These are phyloP conservation scores for Rhimphoctona megacephalus DNA, from an alignment of 2,888 invertebrate genomes.

Conservation along the genomic window DNA sequence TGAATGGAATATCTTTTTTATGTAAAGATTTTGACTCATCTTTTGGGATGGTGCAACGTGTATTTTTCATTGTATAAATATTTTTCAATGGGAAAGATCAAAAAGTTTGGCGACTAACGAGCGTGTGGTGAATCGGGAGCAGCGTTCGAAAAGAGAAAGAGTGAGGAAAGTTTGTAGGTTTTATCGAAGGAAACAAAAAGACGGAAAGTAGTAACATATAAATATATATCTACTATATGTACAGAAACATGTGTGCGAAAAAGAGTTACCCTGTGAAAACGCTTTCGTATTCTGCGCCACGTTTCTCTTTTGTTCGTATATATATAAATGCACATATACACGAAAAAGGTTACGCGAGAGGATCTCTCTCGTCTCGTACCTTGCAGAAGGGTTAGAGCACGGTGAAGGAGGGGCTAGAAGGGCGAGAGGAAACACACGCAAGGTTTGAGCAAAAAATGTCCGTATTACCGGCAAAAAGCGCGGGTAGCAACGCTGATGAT, in stretches of 20 bases:
- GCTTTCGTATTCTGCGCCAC: constrained; percentile 68
- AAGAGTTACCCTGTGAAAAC: constrained; percentile 37
- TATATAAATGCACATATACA: constrained; percentile 34
- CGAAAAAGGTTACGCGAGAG: constrained; percentile 64
- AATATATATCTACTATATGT: background rate
- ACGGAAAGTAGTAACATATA: too few relatives aligned
- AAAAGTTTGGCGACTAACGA: constrained; percentile 41
- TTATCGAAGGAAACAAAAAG: too few relatives aligned
- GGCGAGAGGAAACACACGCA: constrained; percentile 45
- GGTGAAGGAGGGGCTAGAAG: background rate
- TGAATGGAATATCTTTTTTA: too few relatives aligned
- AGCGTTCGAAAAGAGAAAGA: background rate
- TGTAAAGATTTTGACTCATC: too few relatives aligned
- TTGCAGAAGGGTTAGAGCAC: background rate
- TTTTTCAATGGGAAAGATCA: too few relatives aligned
- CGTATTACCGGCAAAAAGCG: constrained; percentile 72
- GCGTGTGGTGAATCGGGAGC: background rate
- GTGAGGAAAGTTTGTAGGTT: background rate
- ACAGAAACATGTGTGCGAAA: constrained; percentile 36
- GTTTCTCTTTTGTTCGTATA: constrained; percentile 36
- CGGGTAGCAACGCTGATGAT: constrained; percentile 78
- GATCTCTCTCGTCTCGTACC: constrained; percentile 30
- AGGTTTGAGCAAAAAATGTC: constrained; percentile 67
- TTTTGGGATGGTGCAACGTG: too few relatives aligned
- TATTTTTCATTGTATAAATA: too few relatives aligned